Evolutionary conservation across 2,888 invertebrate species (phyloP).

Genomic region (Erynnis tages): DNA sequence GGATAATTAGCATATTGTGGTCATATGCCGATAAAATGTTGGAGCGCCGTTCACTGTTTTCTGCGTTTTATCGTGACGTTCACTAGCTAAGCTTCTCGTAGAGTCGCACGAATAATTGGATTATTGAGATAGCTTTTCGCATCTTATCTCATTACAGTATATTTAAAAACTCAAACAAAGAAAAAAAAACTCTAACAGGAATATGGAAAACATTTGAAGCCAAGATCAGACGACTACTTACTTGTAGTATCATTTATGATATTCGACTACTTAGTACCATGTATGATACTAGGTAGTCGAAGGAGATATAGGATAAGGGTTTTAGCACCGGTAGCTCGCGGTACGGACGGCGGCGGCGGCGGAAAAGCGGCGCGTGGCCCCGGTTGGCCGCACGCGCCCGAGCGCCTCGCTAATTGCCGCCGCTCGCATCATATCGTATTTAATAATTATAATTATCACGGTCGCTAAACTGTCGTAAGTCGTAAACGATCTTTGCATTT

Average conservation of each 20-base stretch:
- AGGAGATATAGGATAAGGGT: neutral
- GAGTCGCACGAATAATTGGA: neutral
- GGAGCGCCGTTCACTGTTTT: neutral
- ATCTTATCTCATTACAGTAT: too few relatives aligned
- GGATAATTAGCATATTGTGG: conserved; percentile 43
- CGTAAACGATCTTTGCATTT: conserved; percentile 7
- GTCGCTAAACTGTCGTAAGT: conserved; percentile 14
- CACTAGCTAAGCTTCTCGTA: conserved; percentile 14
- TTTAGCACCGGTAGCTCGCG: neutral
- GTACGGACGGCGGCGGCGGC: conserved; percentile 28
- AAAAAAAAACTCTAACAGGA: too few relatives aligned
- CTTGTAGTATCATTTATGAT: too few relatives aligned
- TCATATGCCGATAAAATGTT: conserved; percentile 52
- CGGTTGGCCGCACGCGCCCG: conserved; percentile 47
- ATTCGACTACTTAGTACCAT: too few relatives aligned
- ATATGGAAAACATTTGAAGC: too few relatives aligned
- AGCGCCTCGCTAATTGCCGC: conserved; percentile 28
- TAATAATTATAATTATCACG: conserved; percentile 27
- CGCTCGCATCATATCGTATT: conserved; percentile 20
- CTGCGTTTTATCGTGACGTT: conserved; percentile 14
- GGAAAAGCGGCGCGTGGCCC: conserved; percentile 42
- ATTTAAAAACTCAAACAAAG: too few relatives aligned
- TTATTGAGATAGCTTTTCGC: conserved; percentile 1
- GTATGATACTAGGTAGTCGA: too few relatives aligned
- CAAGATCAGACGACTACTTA: too few relatives aligned